Evolutionary conservation across 2,113 vertebrate species (phyloP).

Genomic region (Oryzias javanicus): DNA sequence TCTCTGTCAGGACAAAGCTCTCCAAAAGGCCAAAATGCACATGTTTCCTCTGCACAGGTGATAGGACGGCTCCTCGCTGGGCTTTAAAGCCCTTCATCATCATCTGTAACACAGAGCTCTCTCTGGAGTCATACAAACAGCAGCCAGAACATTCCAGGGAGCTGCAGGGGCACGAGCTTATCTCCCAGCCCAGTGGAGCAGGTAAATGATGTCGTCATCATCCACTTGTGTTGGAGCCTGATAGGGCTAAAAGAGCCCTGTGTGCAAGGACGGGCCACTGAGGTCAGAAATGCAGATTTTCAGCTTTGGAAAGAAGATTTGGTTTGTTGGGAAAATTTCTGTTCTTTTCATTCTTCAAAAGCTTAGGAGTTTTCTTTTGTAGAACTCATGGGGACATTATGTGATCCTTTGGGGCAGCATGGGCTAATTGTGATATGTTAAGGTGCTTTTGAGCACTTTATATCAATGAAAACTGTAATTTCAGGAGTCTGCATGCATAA

Average conservation of each 20-base stretch:
- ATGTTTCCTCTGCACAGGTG: conserved; percentile 49
- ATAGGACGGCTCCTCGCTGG: conserved; percentile 47
- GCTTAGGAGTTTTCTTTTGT: conserved; percentile 7
- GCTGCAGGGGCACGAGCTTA: conserved; percentile 65
- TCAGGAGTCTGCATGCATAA: conserved; percentile 24
- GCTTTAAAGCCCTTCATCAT: conserved; percentile 56
- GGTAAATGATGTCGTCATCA: conserved; percentile 71
- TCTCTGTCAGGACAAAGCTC: neutral
- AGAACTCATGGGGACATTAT: conserved; percentile 5
- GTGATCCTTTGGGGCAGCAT: conserved; percentile 3
- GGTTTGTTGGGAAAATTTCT: conserved; percentile 7
- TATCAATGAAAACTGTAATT: conserved; percentile 9
- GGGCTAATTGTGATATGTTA: conserved; percentile 6
- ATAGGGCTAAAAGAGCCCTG: conserved; percentile 41
- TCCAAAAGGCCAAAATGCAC: conserved; percentile 30
- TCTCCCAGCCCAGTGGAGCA: conserved; percentile 73
- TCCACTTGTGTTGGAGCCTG: conserved; percentile 46
- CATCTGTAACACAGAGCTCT: conserved; percentile 59
- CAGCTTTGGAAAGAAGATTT: neutral
- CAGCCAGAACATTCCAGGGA: conserved; percentile 59
- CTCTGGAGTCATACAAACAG: conserved; percentile 51
- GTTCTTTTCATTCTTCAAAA: neutral
- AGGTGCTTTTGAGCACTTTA: conserved; percentile 17
- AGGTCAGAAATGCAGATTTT: conserved; percentile 32
- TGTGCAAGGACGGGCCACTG: conserved; percentile 26